These are phyloP conservation scores for Machaerirhynchus nigripectus DNA, from an alignment of 2,113 vertebrate genomes.

Conservation along the genomic window DNA sequence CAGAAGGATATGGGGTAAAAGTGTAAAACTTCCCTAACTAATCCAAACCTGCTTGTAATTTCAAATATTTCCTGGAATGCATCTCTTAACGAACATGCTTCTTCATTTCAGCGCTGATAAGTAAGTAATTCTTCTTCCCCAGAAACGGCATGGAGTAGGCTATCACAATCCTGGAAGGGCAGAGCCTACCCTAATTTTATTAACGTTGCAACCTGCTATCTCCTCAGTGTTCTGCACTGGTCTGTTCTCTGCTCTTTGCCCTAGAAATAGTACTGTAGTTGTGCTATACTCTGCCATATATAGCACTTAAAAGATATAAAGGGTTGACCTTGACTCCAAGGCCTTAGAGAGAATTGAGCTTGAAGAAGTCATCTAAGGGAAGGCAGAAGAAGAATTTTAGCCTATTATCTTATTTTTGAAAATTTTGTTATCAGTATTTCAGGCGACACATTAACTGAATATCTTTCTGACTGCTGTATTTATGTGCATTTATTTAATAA, in stretches of 20 bases:
- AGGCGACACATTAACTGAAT: neutral
- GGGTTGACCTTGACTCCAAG: neutral
- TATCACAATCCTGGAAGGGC: neutral
- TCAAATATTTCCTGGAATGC: neutral
- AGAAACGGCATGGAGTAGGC: neutral
- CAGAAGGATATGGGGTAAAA: neutral
- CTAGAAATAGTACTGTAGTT: neutral
- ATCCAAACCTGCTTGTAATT: neutral
- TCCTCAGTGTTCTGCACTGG: neutral
- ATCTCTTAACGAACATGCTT: neutral
- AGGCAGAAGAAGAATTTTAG: neutral
- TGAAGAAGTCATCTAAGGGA: neutral
- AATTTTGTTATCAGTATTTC: neutral
- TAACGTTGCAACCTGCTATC: neutral
- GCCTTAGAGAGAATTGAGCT: neutral
- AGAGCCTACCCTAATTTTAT: neutral
- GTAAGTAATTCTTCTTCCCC: neutral
- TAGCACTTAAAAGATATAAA: neutral
- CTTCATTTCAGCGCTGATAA: neutral
- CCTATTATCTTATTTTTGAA: neutral
- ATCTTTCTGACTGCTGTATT: neutral
- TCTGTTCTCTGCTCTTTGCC: slow-evolving; percentile 32
- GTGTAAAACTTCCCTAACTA: neutral
- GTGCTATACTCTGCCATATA: neutral
- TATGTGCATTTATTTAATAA: neutral